Evolutionary conservation across 2,797 vertebrate species (phyloP), one percentile per base, ranked within the genome.

Genomic region (Stomatorhinus walkeri): DNA sequence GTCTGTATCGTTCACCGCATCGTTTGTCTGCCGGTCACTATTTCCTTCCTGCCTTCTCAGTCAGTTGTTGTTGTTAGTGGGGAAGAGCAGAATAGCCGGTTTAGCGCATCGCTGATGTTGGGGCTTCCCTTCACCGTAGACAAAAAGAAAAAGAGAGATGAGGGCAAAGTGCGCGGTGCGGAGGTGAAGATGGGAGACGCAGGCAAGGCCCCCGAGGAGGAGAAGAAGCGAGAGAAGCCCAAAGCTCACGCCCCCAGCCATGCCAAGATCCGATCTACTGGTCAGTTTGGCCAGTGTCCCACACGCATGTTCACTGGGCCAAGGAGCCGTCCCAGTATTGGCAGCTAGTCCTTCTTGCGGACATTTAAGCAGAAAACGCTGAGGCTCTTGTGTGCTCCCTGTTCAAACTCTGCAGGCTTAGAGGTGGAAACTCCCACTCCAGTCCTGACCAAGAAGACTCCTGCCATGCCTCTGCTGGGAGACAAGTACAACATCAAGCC

Each of bases 401-500:
- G 36, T 24, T 28, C 19, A 87, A 87, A 87, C 85, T 6, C 46
- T 52, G 48, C 89, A 96, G 98, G 98, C 24, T 90, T 99, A 87
- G 98, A 99, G 90, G 95, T 98, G 88, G 98, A 99, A 89, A 94
- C 95, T 0, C 96, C 96, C 0, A 96, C 95, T 5, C 94, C 96
- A 0, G 92, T 93, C 1, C 97, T 96, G 0, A 89, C 94, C 1
- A 99, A 99, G 93, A 99, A 99, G 90, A 68, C 91, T 0, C 93
- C 95, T 0, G 52, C 89, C 3, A 92, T 96, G 0, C 96, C 96
- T 0, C 93, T 96, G 56, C 94, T 96, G 3, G 95, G 96, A 0
- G 97, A 98, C 93, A 99, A 99, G 89, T 99, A 98, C 94, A 98
- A 95, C 91, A 96, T 98, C 89, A 98, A 98, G 88, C 97, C 97